Evolutionary conservation across 1,140 invertebrate species (phyloP).

Genomic region (Rhyzopertha dominica): DNA sequence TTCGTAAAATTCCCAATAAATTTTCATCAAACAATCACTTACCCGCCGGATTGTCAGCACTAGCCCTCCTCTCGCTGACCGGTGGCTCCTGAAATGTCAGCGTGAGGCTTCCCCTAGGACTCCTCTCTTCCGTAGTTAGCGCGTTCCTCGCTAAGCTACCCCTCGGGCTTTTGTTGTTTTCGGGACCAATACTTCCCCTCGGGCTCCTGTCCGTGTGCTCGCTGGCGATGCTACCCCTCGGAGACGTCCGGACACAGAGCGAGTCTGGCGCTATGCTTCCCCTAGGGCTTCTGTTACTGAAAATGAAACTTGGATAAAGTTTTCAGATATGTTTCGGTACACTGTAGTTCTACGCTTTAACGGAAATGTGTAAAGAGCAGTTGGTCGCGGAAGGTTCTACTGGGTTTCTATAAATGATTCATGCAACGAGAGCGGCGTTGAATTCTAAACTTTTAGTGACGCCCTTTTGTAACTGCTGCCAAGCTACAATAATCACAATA

Average conservation of each 20-base stretch:
- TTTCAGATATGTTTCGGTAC: no score
- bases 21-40: no score
- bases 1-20: no score
- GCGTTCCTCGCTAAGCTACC: conserved; percentile 53
- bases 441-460: no score
- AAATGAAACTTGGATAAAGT: conserved; percentile 34
- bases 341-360: no score
- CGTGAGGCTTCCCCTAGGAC: conserved; percentile 54
- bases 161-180: conserved; percentile 54
- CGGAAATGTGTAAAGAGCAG: no score
- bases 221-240: conserved; percentile 55
- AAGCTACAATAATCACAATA: no score
- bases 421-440: no score
- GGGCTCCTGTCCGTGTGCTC: conserved; percentile 52
- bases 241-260: conserved; percentile 49
- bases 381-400: no score
- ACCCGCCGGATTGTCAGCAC: conserved; percentile 50
- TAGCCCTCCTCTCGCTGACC: conserved; percentile 52
- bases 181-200: conserved; percentile 56
- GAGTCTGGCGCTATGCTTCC: conserved; percentile 54
- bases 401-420: no score
- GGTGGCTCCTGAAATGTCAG: conserved; percentile 58
- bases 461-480: no score
- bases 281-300: conserved; percentile 54
- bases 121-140: conserved; percentile 48